Evolutionary conservation across 1,140 invertebrate species (phyloP).

Genomic region (Drosophila paulistorum): DNA sequence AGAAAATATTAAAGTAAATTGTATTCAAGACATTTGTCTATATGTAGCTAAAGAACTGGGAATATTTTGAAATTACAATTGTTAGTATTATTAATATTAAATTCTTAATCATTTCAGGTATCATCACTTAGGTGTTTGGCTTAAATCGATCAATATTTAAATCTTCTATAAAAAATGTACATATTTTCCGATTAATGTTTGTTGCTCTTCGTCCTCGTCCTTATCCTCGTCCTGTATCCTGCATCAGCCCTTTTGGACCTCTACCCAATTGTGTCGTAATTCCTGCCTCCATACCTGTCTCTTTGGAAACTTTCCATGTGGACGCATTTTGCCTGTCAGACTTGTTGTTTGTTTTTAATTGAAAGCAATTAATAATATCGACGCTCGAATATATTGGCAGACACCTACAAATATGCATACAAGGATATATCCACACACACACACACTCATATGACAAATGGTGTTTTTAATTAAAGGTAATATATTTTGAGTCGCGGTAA

Average conservation of each 20-base stretch:
- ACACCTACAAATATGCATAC: slow-evolving; percentile 13
- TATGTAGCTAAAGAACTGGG: too few relatives aligned
- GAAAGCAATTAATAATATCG: slow-evolving; percentile 53
- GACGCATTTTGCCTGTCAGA: slow-evolving; percentile 14
- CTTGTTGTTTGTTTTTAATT: slow-evolving; percentile 38
- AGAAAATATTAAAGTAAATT: too few relatives aligned
- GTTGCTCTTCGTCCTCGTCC: background rate
- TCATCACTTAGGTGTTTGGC: background rate
- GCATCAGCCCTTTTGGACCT: background rate
- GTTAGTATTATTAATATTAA: too few relatives aligned
- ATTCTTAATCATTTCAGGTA: too few relatives aligned
- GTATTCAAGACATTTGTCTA: background rate
- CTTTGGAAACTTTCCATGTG: slow-evolving; percentile 9
- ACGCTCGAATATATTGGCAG: slow-evolving; percentile 16
- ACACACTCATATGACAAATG: slow-evolving; percentile 25
- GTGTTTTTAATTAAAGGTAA: slow-evolving; percentile 39
- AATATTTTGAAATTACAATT: too few relatives aligned
- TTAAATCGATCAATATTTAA: background rate
- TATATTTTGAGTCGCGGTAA: slow-evolving; percentile 25
- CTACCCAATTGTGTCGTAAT: background rate
- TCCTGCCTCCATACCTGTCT: background rate
- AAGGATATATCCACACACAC: slow-evolving; percentile 4
- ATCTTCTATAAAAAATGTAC: background rate
- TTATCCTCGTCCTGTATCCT: background rate
- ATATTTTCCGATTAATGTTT: background rate